Evolutionary conservation across 2,113 vertebrate genomes (phyloP).

Genomic region (Campylomormyrus numenius): DNA sequence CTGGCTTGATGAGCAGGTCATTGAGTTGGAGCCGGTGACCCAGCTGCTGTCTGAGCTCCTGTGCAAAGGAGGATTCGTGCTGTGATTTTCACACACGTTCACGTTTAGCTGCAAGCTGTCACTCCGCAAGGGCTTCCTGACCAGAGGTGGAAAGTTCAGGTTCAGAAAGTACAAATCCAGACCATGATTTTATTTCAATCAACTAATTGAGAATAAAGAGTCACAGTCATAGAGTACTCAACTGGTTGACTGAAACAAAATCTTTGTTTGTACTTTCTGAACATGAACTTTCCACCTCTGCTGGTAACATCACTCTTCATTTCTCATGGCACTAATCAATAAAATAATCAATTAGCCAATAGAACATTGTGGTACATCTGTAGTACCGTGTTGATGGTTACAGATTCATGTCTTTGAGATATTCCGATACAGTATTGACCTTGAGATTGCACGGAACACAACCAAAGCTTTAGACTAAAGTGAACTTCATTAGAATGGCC

Average conservation of each 20-base stretch:
- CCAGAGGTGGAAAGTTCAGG: too few species aligned
- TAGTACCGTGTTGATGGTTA: neutral
- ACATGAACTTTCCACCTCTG: neutral
- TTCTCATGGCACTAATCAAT: neutral
- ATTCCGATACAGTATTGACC: neutral
- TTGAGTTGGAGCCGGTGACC: conserved; percentile 82
- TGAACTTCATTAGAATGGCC: neutral
- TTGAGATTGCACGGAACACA: neutral
- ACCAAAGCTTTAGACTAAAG: neutral
- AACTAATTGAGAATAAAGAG: too few species aligned
- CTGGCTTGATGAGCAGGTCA: conserved; percentile 87
- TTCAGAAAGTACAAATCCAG: too few species aligned
- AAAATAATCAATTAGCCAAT: neutral
- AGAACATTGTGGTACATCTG: neutral
- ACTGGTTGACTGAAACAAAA: neutral
- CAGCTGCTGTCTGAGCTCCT: conserved; percentile 82
- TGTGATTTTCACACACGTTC: conserved; percentile 1
- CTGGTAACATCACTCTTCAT: neutral
- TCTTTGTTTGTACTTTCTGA: neutral
- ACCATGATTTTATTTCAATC: too few species aligned
- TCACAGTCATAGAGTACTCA: neutral
- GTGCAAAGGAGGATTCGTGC: conserved; percentile 21
- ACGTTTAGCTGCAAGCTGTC: neutral
- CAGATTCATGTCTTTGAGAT: neutral
- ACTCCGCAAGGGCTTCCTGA: neutral